These are phyloP conservation scores for Miniopterus natalensis DNA, from an alignment of 2,113 vertebrate species.

Conservation along the genomic window DNA sequence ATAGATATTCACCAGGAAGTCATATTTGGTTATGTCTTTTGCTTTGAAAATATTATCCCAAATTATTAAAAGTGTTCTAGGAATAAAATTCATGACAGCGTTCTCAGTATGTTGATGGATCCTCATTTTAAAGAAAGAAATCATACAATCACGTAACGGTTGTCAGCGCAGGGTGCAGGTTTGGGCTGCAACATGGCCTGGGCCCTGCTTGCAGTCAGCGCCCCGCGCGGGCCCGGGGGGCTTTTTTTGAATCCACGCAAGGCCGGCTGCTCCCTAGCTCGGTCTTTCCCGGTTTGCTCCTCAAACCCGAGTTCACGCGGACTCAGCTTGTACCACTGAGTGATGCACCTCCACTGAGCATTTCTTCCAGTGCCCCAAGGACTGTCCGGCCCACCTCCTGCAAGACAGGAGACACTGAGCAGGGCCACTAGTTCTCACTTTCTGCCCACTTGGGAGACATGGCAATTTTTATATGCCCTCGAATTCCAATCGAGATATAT, in stretches of 20 bases:
- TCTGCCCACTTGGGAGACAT: background rate
- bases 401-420: fast-evolving
- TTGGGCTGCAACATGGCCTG: background rate
- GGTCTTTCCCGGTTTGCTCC: background rate
- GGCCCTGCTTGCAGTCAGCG: background rate
- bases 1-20: background rate
- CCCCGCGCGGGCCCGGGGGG: fast-evolving
- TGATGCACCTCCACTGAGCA: too few species aligned
- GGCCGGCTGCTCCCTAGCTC: background rate
- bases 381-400: fast-evolving
- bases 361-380: background rate
- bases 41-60: background rate
- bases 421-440: background rate
- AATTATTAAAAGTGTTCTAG: background rate
- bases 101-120: background rate
- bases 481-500: background rate
- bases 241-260: background rate
- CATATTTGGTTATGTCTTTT: background rate
- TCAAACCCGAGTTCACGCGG: background rate
- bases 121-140: background rate
- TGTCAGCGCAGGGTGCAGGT: background rate
- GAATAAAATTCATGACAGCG: background rate
- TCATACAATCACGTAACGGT: background rate
- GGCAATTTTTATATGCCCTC: background rate
- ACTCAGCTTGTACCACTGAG: background rate